Base-by-base conservation (phyloP, 2,888 invertebrate species). In the Escarpia spicata region DNA sequence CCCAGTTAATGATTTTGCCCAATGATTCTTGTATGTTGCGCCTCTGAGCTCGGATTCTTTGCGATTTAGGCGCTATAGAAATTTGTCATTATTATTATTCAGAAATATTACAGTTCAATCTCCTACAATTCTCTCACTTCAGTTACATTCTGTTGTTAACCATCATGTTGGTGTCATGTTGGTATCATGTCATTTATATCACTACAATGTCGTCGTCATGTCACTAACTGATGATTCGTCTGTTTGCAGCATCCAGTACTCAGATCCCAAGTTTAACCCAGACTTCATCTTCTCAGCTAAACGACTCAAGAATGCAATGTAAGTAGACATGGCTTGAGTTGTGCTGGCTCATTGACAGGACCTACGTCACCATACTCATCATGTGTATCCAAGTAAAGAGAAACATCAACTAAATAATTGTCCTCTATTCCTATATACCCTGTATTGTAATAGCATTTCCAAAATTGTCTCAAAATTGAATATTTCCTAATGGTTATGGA, bases 221-320 rank as follows among this genome's bases (percentile, higher is more conserved):
- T 45, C 45, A 45, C 8, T 10, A 52, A 52, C 52, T 52, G 52
- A 52, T 52, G 52, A 52, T 15, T 52, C 10, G 26, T n/a, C 75
- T 75, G 89, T 26, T 91, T 26, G 92, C 94, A 97, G 98, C 96
- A 97, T 98, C 3, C 97, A 98, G 92, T 99, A 97, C 97, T 97
- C 97, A 93, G 98, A 99, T 97, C 99, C 98, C 0, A 97, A 97
- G 95, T 99, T 98, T 97, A 97, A 97, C 0, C 97, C 97, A 3
- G 98, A 97, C 95, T 98, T 97, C 96, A 97, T 98, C 90, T 99
- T 98, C 96, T 98, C 98, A n/a, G 98, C 99, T 90, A 97, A 97
- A 43, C 97, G 97, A 92, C 97, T 97, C 45, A 94, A 95, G 26
- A 97, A 96, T 43, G 97, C 97, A 91, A 95, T 95, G 97, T 96